These are phyloP conservation scores for Euura lappo DNA, from an alignment of 1,140 invertebrate genomes.

Conservation along the genomic window DNA sequence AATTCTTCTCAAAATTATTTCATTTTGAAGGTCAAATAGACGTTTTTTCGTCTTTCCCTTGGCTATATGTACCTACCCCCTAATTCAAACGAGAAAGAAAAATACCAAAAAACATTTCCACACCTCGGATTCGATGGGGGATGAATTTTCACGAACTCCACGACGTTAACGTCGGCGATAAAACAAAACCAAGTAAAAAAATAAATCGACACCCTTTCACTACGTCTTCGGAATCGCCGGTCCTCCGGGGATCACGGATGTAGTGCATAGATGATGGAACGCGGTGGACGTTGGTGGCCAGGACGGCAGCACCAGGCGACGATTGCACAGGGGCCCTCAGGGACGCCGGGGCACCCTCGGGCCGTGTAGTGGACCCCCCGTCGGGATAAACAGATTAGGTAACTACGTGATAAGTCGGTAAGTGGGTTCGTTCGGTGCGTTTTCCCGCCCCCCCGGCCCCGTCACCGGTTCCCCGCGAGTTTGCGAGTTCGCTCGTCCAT, in stretches of 20 bases:
- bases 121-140: too few species aligned
- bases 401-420: slow-evolving; percentile 64
- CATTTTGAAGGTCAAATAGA: too few species aligned
- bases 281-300: slow-evolving; percentile 32
- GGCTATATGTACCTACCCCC: too few species aligned
- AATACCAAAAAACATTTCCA: too few species aligned
- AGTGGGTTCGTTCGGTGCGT: slow-evolving; percentile 59
- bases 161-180: too few species aligned
- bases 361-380: slow-evolving; percentile 28
- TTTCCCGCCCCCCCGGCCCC: slow-evolving; percentile 28
- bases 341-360: slow-evolving; percentile 50
- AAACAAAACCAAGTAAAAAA: too few species aligned
- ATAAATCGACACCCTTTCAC: background rate
- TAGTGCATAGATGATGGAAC: background rate
- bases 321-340: slow-evolving; percentile 35
- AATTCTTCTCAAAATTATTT: too few species aligned
- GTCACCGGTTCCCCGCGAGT: slow-evolving; percentile 13
- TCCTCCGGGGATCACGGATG: background rate
- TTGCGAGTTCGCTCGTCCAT: slow-evolving; percentile 21
- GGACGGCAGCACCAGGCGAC: slow-evolving; percentile 12
- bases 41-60: too few species aligned
- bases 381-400: slow-evolving; percentile 63
- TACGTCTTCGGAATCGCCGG: background rate
- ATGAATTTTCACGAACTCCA: too few species aligned
- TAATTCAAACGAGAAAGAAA: too few species aligned